Conservation (phyloP, 2,888 invertebrate genomes). For the Mimas tiliae region DNA sequence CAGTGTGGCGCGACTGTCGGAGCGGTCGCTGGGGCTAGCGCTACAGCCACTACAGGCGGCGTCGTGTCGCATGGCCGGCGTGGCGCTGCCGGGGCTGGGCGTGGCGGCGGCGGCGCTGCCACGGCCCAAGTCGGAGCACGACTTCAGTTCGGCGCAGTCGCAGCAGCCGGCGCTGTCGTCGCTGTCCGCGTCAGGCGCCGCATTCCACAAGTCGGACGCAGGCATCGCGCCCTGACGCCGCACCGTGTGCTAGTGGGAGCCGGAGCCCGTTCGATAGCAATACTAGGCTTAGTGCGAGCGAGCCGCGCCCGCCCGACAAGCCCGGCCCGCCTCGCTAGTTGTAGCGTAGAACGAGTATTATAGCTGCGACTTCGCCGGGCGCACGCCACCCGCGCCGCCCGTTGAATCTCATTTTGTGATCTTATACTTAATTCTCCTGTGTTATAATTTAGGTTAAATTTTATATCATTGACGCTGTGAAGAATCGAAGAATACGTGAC, state of each 20-base stretch:
- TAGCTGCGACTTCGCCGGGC: constrained; percentile 82
- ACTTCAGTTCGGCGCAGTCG: constrained; percentile 88
- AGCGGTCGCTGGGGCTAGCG: constrained; percentile 88
- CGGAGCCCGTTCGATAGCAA: constrained; percentile 69
- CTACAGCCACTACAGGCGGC: constrained; percentile 88
- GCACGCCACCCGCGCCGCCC: constrained; percentile 71
- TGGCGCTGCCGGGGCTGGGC: constrained; percentile 88
- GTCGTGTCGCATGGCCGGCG: constrained; percentile 88
- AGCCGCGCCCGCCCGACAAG: constrained; percentile 44
- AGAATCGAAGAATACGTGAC: constrained; percentile 77
- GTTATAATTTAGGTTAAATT: constrained; percentile 85
- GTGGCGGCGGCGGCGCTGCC: constrained; percentile 85
- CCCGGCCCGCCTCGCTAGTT: constrained; percentile 70
- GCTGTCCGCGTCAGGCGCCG: constrained; percentile 78
- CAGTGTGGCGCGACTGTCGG: constrained; percentile 85
- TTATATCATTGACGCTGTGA: constrained; percentile 85
- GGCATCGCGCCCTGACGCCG: constrained; percentile 91
- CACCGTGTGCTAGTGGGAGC: constrained; percentile 86
- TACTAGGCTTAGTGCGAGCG: constrained; percentile 83
- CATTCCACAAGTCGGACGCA: constrained; percentile 92
- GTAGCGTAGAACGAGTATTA: constrained; percentile 81
- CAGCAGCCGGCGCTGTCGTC: constrained; percentile 81
- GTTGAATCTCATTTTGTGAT: constrained; percentile 85
- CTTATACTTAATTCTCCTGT: constrained; percentile 85
- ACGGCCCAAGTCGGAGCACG: constrained; percentile 93